Evolutionary conservation across 1,140 invertebrate species (phyloP).

Genomic region (Oncopeltus fasciatus): DNA sequence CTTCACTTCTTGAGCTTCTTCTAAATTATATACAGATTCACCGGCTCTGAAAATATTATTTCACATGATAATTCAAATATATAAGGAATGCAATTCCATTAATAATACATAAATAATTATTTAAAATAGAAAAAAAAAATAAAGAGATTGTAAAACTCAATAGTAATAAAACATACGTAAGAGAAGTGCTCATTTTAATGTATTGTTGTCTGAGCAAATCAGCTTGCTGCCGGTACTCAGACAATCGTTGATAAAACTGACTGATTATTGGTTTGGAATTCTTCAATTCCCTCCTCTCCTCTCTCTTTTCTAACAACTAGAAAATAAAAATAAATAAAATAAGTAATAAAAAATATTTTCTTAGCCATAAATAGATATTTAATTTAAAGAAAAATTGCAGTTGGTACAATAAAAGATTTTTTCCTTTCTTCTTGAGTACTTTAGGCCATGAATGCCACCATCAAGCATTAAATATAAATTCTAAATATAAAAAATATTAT

Average conservation of each 20-base stretch:
- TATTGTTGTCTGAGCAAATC: conserved; percentile 65
- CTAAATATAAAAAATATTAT: no score
- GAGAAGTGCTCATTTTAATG: conserved; percentile 61
- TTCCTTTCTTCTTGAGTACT: no score
- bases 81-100: conserved; percentile 5
- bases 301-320: conserved; percentile 57
- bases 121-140: background rate
- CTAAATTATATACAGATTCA: conserved; percentile 69
- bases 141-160: no score
- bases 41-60: conserved; percentile 61
- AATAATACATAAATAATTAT: conserved; percentile 1
- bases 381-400: no score
- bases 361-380: no score
- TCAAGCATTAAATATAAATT: no score
- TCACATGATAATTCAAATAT: conserved; percentile 14
- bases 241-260: conserved; percentile 69
- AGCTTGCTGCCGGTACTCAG: conserved; percentile 58
- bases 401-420: no score
- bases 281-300: conserved; percentile 63
- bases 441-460: no score
- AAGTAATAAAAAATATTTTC: no score
- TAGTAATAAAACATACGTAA: conserved; percentile 34
- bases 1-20: conserved; percentile 66
- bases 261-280: conserved; percentile 63
- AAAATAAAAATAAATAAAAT: conserved; percentile 16